Percentiles rank a stretch among this genome's conserved stretches.
These are phyloP conservation scores for Aphelenchoides fujianensis DNA, from an alignment of 1,140 invertebrate genomes.

Conservation along the genomic window DNA sequence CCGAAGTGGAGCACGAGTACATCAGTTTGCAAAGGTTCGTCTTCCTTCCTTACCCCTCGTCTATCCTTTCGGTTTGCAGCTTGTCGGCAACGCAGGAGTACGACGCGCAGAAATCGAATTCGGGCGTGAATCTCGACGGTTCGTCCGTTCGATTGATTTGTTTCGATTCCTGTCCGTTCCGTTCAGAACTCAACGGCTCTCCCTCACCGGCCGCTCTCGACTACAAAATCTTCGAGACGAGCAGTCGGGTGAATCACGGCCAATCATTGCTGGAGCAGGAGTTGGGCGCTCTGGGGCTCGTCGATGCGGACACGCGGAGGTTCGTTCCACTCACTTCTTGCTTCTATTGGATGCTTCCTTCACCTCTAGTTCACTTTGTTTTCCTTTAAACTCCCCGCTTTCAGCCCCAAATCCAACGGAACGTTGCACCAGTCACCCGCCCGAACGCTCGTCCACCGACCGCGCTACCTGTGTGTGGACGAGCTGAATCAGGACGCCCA, in stretches of 20 bases:
- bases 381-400: neutral
- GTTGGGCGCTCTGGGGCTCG: conserved; percentile 29
- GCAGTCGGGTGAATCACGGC: neutral
- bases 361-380: no score
- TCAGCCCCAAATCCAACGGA: neutral
- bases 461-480: neutral
- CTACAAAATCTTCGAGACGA: conserved; percentile 37
- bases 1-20: neutral
- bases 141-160: neutral
- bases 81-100: neutral
- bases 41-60: neutral
- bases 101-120: neutral
- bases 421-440: neutral
- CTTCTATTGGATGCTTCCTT: no score
- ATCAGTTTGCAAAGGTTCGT: neutral
- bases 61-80: no score
- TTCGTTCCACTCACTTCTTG: no score
- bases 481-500: conserved; percentile 38
- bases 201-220: conserved; percentile 13
- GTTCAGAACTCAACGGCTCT: neutral
- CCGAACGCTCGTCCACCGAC: neutral
- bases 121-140: neutral
- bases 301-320: neutral
- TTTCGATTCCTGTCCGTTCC: no score
- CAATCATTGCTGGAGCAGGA: conserved; percentile 33